These are phyloP conservation scores for Sycophila sp. DNA, from an alignment of 1,140 invertebrate species.

Conservation along the genomic window DNA sequence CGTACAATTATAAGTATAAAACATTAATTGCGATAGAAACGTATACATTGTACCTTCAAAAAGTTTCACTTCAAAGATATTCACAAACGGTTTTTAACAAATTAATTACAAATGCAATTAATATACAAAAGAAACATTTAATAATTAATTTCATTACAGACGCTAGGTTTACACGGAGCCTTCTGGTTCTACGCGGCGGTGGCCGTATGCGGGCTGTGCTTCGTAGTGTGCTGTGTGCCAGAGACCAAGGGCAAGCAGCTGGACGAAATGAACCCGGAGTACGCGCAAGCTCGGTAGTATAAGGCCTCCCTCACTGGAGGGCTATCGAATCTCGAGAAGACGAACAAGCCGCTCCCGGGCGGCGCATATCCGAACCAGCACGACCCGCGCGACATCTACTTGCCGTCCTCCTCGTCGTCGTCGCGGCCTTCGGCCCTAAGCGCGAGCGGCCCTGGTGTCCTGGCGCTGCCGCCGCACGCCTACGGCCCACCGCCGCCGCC, in stretches of 20 bases:
- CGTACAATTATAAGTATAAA: too few species aligned
- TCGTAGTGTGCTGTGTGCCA: conserved; percentile 86
- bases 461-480: neutral
- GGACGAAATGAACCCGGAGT: conserved; percentile 85
- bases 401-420: neutral
- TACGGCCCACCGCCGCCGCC: neutral
- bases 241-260: conserved; percentile 90
- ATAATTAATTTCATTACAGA: conserved; percentile 44
- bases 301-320: conserved; percentile 66
- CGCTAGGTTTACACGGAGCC: conserved; percentile 80
- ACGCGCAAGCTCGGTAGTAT: conserved; percentile 69
- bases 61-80: neutral
- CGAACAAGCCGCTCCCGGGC: conserved; percentile 59
- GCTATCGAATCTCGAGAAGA: conserved; percentile 61
- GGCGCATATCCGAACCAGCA: conserved; percentile 60
- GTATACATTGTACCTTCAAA: too few species aligned
- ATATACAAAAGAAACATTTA: too few species aligned
- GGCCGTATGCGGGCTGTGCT: conserved; percentile 82
- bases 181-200: conserved; percentile 91
- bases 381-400: conserved; percentile 55
- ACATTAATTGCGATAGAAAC: too few species aligned
- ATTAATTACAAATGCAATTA: too few species aligned
- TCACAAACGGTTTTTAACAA: too few species aligned
- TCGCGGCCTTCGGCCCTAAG: neutral
- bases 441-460: neutral